These are phyloP conservation scores for Eupithecia centaureata DNA, from an alignment of 2,888 invertebrate species.

Conservation along the genomic window DNA sequence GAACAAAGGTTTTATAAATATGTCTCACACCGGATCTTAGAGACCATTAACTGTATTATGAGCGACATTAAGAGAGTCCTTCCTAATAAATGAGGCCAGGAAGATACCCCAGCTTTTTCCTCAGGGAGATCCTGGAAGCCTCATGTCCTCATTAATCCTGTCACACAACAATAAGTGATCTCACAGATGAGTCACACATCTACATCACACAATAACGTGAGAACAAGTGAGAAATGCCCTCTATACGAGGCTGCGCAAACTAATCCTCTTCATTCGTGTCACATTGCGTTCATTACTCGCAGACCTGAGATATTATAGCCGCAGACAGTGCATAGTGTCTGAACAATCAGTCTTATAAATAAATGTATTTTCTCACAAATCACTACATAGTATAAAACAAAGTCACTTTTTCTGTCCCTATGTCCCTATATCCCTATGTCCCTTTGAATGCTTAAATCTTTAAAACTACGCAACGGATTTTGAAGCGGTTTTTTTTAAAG, in stretches of 20 bases:
- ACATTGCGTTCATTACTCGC: constrained; percentile 31
- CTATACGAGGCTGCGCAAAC: constrained; percentile 22
- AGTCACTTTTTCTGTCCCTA: too few species aligned
- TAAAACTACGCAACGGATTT: too few species aligned
- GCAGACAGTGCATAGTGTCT: constrained; percentile 16
- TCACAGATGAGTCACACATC: constrained; percentile 8
- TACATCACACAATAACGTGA: constrained; percentile 1
- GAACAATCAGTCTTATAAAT: constrained; percentile 5
- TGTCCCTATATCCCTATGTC: too few species aligned
- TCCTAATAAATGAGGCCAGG: background rate
- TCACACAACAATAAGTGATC: background rate
- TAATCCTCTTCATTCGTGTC: constrained; percentile 27
- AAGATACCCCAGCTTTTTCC: background rate
- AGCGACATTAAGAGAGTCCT: background rate
- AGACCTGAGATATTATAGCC: constrained; percentile 28
- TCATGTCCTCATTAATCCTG: background rate
- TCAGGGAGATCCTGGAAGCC: background rate
- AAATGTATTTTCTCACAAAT: background rate
- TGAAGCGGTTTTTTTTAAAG: too few species aligned
- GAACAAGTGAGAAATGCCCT: constrained; percentile 15
- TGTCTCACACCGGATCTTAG: background rate
- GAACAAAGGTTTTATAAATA: too few species aligned
- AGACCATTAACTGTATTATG: background rate
- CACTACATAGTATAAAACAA: too few species aligned
- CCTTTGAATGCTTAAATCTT: too few species aligned